Percentiles rank a stretch among this genome's conserved stretches.
phyloP scores from a whole-genome alignment of 2,888 invertebrate genomes.

The Drosophila tanythrix region DNA sequence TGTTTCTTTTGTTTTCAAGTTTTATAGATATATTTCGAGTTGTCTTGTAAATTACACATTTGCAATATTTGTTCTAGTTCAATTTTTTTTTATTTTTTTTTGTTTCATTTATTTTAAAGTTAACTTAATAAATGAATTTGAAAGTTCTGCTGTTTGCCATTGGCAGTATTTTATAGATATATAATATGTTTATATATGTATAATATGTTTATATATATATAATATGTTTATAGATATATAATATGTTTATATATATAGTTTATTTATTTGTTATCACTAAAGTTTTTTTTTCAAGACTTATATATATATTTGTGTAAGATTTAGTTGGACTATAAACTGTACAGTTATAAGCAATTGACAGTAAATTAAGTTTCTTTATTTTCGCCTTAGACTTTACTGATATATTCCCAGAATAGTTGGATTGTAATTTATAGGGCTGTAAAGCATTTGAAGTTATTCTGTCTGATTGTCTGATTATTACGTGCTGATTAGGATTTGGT shows the following conservation, averaged over 20 bases:
- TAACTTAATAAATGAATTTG: neutral
- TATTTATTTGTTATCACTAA: no score
- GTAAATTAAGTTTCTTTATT: neutral
- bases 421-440: neutral
- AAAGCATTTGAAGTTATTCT: neutral
- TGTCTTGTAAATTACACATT: neutral
- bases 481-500: slow-evolving; percentile 1
- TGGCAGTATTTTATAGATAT: neutral
- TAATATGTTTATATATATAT: no score
- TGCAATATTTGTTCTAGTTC: neutral
- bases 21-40: neutral
- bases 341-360: neutral
- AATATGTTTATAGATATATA: no score
- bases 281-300: neutral
- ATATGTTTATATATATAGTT: no score
- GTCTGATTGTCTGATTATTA: neutral
- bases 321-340: neutral
- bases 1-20: neutral
- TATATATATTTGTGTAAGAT: neutral
- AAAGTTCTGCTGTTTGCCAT: neutral
- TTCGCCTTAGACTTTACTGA: neutral
- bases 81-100: neutral
- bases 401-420: neutral
- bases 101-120: neutral
- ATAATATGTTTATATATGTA: no score